Evolutionary conservation across 1,140 invertebrate genomes (phyloP), one percentile per base, ranked within the genome.

Genomic region (Dermatophagoides farinae): DNA sequence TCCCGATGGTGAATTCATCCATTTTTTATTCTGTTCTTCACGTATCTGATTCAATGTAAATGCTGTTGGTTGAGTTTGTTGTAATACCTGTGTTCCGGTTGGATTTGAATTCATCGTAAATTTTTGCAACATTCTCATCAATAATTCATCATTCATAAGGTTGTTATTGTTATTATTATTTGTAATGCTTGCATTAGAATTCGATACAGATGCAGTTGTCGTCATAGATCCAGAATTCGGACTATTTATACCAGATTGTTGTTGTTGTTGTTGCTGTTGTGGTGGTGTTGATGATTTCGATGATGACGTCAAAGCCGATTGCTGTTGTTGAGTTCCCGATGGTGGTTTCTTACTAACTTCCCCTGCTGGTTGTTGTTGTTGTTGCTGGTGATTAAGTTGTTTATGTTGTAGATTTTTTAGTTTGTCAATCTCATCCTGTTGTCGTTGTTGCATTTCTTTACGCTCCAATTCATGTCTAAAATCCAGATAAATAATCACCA

Each of bases 381-480:
- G 1, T 16, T 2, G 43, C 12, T 50, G 47, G 47, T 50, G 5
- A 6, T 50, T 8, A 31, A 20, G 5, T n/a, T 20, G 47, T 50
- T 23, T 6, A 18, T 60, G 41, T 9, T 23, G 25, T 31, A 47
- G 5, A 49, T n/a, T 51, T 18, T 47, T 14, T n/a, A 49, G 37
- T 20, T 1, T 18, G 20, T 49, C 18, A 22, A 60, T 47, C 50
- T 60, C 58, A 10, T 49, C 1, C 11, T 47, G 44, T 39, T 60
- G 58, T 12, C 44, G 43, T 41, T 60, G 50, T 25, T 60, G 50
- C 44, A 60, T 47, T 20, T 50, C 44, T 60, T 41, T 47, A 4
- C 44, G 43, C 22, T 60, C 58, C 25, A 22, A 38, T 31, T 49
- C 44, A 44, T 60, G 58, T 60, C 58, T 60, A 18, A n/a, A 54